Conservation (phyloP, 2,113 vertebrate species). For the Hemibates koningsi region DNA sequence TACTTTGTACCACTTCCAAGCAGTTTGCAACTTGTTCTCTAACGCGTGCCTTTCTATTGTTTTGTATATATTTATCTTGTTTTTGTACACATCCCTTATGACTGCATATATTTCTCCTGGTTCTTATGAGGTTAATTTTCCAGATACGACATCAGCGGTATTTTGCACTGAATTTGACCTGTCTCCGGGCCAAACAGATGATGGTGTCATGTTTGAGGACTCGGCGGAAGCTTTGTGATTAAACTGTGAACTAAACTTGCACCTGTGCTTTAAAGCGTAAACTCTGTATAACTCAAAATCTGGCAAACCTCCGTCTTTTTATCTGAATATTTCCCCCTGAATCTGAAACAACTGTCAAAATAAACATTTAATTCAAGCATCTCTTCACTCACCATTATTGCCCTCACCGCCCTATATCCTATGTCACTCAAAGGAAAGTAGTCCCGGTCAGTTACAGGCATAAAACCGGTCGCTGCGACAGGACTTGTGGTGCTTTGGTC, state of each 20-base stretch:
- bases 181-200: not conserved
- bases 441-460: constrained; percentile 45
- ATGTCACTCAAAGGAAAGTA: constrained; percentile 56
- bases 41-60: not conserved
- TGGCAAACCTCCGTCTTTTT: not conserved
- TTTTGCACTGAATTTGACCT: not conserved
- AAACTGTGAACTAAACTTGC: not conserved
- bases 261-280: not conserved
- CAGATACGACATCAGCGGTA: not conserved
- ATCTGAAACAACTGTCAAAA: not conserved
- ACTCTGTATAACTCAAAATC: not conserved
- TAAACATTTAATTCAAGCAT: not conserved
- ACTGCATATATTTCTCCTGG: not conserved
- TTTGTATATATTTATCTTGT: not conserved
- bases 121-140: not conserved
- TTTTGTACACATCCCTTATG: not conserved
- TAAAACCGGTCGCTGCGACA: constrained; percentile 18
- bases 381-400: not conserved
- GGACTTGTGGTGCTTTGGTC: constrained; percentile 23
- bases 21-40: not conserved
- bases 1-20: not conserved
- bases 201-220: not conserved
- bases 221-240: not conserved
- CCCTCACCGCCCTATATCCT: not conserved
- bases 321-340: not conserved